A percentile compares a stretch with the other conserved stretches of the same genome.
These are phyloP conservation scores for Pardosa pseudoannulata DNA, from an alignment of 2,888 invertebrate genomes.

Conservation along the genomic window DNA sequence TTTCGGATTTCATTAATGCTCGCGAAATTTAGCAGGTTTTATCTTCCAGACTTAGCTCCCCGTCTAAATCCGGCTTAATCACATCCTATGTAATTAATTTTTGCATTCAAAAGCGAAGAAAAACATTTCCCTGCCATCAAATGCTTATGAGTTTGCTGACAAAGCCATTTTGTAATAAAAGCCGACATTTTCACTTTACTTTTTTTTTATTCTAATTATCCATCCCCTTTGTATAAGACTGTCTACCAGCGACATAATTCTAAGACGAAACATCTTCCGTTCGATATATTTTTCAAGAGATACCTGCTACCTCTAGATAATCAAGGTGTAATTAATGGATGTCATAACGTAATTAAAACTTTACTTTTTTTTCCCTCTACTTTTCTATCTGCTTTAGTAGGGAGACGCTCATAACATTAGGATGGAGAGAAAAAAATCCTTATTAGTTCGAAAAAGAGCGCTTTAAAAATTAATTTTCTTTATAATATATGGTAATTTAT, in stretches of 20 bases:
- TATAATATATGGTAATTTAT: neutral
- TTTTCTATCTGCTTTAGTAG: too few species aligned
- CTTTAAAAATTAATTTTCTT: neutral
- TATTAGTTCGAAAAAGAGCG: neutral
- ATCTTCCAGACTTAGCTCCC: too few species aligned
- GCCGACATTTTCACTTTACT: neutral
- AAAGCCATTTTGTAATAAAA: neutral
- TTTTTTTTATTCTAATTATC: too few species aligned
- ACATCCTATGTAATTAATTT: neutral
- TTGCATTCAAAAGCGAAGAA: neutral
- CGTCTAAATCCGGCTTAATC: neutral
- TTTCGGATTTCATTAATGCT: too few species aligned
- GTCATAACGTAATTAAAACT: constrained; percentile 11
- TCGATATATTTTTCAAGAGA: constrained; percentile 4
- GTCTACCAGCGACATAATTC: neutral
- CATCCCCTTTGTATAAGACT: too few species aligned
- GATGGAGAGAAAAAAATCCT: neutral
- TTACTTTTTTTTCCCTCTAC: neutral
- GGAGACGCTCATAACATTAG: too few species aligned
- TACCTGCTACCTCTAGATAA: constrained; percentile 5
- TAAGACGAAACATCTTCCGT: neutral
- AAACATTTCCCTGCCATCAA: neutral
- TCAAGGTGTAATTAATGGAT: neutral
- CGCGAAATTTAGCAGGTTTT: too few species aligned
- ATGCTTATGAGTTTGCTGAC: neutral